Base-by-base conservation (phyloP, 2,888 invertebrate genomes). In the Tipula confusa region DNA sequence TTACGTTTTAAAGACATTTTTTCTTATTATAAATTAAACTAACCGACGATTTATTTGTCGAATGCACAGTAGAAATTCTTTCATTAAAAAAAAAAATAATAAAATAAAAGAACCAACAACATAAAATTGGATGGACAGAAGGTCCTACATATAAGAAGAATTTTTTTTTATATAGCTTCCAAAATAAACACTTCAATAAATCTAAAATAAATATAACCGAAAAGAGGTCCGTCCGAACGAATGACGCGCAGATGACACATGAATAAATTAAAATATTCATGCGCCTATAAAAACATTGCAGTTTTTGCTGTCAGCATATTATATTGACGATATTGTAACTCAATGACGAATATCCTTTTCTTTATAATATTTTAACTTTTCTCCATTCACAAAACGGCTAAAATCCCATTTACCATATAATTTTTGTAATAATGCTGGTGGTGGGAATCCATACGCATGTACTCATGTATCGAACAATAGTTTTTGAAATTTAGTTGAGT, bases 311-410 rank as follows among this genome's bases (percentile, higher is more conserved):
- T 24, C 64, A 64, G 1, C 43, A 33, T n/a, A n/a, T n/a, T 15
- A 18, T 64, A 64, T 64, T 43, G 43, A 43, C 9, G 64, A 64
- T 64, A 43, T 43, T 15, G 43, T 43, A 64, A 64, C 64, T 64
- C 64, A 64, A 64, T 64, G 24, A 64, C 64, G 64, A 64, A 64
- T 64, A 64, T 64, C 64, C 64, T 64, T 64, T 64, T 64, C 64
- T 64, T 64, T 64, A 64, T n/a, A n/a, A n/a, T 64, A 64, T 18
- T 64, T 64, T 64, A 64, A 64, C 64, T 64, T 64, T 64, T 64
- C 64, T 64, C 64, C 24, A 64, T 64, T 24, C 64, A 24, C 24
- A 64, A n/a, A 64, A 64, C 24, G 24, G 18, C 64, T 24, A 24
- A 64, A 64, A 64, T 64, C 64, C 64, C 24, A 64, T 64, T 64